Base-by-base conservation (phyloP, 2,113 vertebrate species). In the Platysteira castanea region DNA sequence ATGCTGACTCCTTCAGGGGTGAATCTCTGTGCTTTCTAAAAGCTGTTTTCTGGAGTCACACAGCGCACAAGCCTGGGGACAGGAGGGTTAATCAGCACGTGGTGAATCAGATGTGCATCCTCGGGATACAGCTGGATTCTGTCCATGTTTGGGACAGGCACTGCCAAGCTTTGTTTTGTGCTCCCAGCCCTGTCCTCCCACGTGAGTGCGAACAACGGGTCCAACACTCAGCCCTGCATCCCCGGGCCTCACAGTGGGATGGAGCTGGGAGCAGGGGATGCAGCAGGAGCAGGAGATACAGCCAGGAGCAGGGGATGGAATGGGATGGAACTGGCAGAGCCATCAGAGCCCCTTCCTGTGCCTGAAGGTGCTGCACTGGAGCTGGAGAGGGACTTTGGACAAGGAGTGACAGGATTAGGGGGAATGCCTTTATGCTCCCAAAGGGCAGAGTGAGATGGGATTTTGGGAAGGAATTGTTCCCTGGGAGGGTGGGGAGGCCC, bases 121-220 rank as follows among this genome's bases (percentile, higher is more conserved):
- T 74, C 5, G 16, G 87, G 86, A 88, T 5, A 95, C 81, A 96
- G 86, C 49, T 15, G 39, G 80, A 87, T 95, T 85, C 71, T 97
- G 90, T 93, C 47, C 35, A 30, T 13, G 56, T 69, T 79, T 57
- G 75, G 84, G 89, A 91, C 52, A 57, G 63, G 95, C 87, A 88
- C 71, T 93, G 65, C 67, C 54, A n/a, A 89, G 93, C 93, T 93
- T 94, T 96, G 90, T 95, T 94, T 80, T 90, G 47, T 53, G 31
- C 27, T 81, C 76, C 90, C 79, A 89, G 70, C 77, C 82, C 88
- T 37, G 35, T 63, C 53, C 73, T 92, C 70, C 79, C 90, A 57
- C 41, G 82, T 46, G 92, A 96, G 81, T 0, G 54, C 0, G 3
- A 89, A 75, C 46, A 76, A 77, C 33, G 14, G 16, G 61, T 17